These are phyloP conservation scores for Pelosia muscerda DNA, from an alignment of 2,888 invertebrate species.

Conservation along the genomic window DNA sequence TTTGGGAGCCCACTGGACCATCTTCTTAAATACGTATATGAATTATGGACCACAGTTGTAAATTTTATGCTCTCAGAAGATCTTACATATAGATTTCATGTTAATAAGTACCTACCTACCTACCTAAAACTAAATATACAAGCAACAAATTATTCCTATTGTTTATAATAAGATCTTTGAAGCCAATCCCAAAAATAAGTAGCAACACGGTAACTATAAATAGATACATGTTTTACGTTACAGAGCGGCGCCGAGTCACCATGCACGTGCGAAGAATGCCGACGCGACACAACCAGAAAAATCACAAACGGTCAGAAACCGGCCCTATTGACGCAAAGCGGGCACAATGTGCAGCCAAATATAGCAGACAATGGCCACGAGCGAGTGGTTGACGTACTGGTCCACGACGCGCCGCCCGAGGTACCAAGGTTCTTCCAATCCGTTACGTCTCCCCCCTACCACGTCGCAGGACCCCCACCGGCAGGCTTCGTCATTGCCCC, in stretches of 20 bases:
- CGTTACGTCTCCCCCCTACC: slow-evolving; percentile 77
- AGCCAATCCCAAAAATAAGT: slow-evolving; percentile 18
- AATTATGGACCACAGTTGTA: too few species aligned
- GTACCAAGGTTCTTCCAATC: slow-evolving; percentile 80
- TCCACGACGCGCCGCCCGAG: slow-evolving; percentile 79
- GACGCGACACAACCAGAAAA: slow-evolving; percentile 60
- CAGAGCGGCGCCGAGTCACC: slow-evolving; percentile 82
- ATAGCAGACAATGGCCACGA: slow-evolving; percentile 69
- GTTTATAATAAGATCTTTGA: slow-evolving; percentile 4
- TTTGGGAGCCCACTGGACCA: too few species aligned
- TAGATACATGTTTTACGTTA: slow-evolving; percentile 53
- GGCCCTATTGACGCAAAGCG: slow-evolving; percentile 54
- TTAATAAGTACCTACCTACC: too few species aligned
- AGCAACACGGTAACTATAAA: slow-evolving; percentile 19
- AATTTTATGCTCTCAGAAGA: too few species aligned
- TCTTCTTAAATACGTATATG: too few species aligned
- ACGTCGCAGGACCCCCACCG: slow-evolving; percentile 70
- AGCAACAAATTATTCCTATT: background rate
- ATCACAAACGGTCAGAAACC: slow-evolving; percentile 57
- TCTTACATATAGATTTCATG: background rate
- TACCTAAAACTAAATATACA: background rate
- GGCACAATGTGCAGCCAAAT: slow-evolving; percentile 64
- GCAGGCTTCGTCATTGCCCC: slow-evolving; percentile 80
- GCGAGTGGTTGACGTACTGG: slow-evolving; percentile 78
- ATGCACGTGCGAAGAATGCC: slow-evolving; percentile 81